phyloP scores from a whole-genome alignment of 2,797 vertebrate genomes.

The Gobionotothen gibberifrons region DNA sequence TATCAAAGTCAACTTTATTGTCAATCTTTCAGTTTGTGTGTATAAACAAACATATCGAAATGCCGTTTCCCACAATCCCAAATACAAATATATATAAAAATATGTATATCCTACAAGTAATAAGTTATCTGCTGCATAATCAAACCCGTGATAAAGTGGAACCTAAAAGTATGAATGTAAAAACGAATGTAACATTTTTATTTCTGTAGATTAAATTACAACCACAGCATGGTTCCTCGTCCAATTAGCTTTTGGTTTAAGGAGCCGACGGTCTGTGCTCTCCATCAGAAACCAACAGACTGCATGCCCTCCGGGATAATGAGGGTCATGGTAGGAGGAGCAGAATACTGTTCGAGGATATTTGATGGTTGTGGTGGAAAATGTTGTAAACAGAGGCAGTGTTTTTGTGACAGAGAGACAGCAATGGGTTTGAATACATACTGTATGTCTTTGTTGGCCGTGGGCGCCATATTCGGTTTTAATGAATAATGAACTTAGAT shows the following conservation, averaged over 20 bases:
- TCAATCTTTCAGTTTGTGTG: too few species aligned
- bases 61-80: too few species aligned
- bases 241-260: slow-evolving; percentile 3
- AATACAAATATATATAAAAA: too few species aligned
- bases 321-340: slow-evolving; percentile 6
- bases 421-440: not conserved
- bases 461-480: slow-evolving; percentile 25
- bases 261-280: not conserved
- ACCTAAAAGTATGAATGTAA: not conserved
- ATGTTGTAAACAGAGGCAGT: slow-evolving; percentile 15
- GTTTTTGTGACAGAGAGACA: not conserved
- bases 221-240: not conserved
- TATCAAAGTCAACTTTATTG: too few species aligned
- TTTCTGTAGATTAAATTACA: slow-evolving; percentile 5
- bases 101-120: not conserved
- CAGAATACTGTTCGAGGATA: not conserved
- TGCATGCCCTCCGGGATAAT: slow-evolving; percentile 3
- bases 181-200: slow-evolving; percentile 6
- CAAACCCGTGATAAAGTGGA: not conserved
- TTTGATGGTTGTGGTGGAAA: not conserved
- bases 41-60: too few species aligned
- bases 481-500: slow-evolving; percentile 37
- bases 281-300: not conserved
- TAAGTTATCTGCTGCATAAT: not conserved
- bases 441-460: slow-evolving; percentile 10